phyloP scores from a whole-genome alignment of 2,888 invertebrate species.

The Yponomeuta malinellus region DNA sequence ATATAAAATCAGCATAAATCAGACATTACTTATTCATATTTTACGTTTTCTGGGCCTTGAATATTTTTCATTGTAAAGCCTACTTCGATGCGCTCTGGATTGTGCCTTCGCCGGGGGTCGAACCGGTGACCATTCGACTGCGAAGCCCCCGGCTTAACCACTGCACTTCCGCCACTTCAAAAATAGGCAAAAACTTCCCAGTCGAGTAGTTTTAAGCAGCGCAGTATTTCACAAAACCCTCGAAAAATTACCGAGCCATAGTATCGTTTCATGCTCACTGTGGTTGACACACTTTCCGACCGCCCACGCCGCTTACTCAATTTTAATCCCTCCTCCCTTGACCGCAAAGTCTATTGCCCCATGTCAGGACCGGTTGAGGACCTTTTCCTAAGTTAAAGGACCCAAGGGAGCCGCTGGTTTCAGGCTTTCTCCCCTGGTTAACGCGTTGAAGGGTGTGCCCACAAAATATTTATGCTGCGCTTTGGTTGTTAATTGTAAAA shows the following conservation, averaged over 20 bases:
- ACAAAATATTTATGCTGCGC: background rate
- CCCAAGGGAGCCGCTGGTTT: constrained; percentile 36
- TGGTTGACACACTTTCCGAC: background rate
- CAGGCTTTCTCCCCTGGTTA: constrained; percentile 23
- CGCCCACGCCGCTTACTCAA: background rate
- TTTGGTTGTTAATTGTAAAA: background rate
- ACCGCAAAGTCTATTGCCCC: constrained; percentile 22
- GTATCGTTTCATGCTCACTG: background rate
- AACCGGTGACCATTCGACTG: too few relatives aligned
- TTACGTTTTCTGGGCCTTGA: too few relatives aligned
- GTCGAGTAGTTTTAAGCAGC: background rate
- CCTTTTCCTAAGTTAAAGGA: constrained; percentile 29
- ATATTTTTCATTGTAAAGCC: too few relatives aligned
- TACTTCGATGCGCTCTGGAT: too few relatives aligned
- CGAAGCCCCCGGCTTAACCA: too few relatives aligned
- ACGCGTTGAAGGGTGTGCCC: constrained; percentile 4
- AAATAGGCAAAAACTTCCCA: too few relatives aligned
- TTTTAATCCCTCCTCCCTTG: background rate
- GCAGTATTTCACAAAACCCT: background rate
- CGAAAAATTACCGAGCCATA: background rate
- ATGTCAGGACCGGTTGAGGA: constrained; percentile 24
- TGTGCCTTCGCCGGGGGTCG: too few relatives aligned
- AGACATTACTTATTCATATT: too few relatives aligned
- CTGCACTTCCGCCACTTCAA: too few relatives aligned
- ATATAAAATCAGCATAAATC: too few relatives aligned